Base-by-base conservation (phyloP, 2,888 invertebrate genomes). In the Aradus depressus region DNA sequence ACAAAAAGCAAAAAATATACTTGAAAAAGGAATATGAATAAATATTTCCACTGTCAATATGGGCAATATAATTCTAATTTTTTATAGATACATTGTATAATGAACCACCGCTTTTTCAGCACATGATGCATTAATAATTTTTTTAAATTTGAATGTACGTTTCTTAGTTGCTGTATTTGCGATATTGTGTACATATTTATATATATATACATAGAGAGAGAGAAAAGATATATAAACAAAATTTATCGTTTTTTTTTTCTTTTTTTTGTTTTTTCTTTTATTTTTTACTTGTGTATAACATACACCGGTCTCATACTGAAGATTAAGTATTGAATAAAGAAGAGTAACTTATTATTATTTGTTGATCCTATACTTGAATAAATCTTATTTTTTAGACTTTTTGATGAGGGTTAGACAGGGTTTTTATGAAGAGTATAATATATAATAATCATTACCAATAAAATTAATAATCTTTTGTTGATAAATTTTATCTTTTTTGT, bases 261-360 rank as follows among this genome's bases (percentile, higher is more conserved):
- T n/a, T n/a, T n/a, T n/a, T n/a, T n/a, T n/a, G n/a, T n/a, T n/a
- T n/a, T n/a, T n/a, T n/a, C n/a, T n/a, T n/a, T n/a, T n/a, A n/a
- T n/a, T 47, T 51, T 51, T 45, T 51, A 47, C 31, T 34, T 51
- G 51, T 51, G 51, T 51, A 51, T 51, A 43, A 47, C 42, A 47
- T 51, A 51, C 51, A 51, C 51, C 39, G 51, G 39, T 51, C 51
- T 51, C 45, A 48, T 51, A 23, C 31, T 49, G 31, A 49, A 49
- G 49, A 49, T 37, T 49, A 49, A 35, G 32, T 41, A 49, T 32
- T 49, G 49, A 49, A 34, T 31, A 12, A 38, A 38, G 18, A 47
- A 47, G 38, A 38, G 38, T 38, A 38, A 47, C 37, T 25, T 37
- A 32, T 35, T 47, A 47, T 47, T 47, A 37, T 25, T 26, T 47